Conservation (phyloP, 2,888 invertebrate genomes). For the Cephonodes hylas region DNA sequence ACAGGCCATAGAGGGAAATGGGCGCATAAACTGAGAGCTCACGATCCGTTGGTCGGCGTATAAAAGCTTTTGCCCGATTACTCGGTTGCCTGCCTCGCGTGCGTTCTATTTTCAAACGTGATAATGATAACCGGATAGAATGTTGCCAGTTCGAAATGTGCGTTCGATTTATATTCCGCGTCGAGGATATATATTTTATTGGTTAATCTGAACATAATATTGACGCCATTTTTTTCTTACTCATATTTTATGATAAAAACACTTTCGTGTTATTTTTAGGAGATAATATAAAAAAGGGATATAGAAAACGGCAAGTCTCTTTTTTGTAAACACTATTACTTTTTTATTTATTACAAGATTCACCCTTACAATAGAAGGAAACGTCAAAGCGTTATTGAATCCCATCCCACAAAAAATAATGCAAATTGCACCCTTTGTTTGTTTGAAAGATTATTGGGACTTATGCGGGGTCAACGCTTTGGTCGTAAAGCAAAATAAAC, state of each 20-base stretch:
- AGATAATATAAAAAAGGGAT: too few relatives aligned
- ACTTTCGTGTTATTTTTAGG: background rate
- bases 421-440: slow-evolving; percentile 55
- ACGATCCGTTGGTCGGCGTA: slow-evolving; percentile 49
- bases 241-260: background rate
- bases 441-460: slow-evolving; percentile 51
- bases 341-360: background rate
- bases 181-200: slow-evolving; percentile 2
- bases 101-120: slow-evolving; percentile 79
- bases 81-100: slow-evolving; percentile 74
- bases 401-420: slow-evolving; percentile 47
- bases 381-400: slow-evolving; percentile 16
- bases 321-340: background rate
- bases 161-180: slow-evolving; percentile 22
- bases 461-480: slow-evolving; percentile 37
- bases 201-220: background rate
- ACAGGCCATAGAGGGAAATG: slow-evolving; percentile 63
- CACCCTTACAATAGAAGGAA: slow-evolving; percentile 13
- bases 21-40: slow-evolving; percentile 60
- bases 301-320: too few relatives aligned
- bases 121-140: slow-evolving; percentile 76
- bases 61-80: slow-evolving; percentile 79
- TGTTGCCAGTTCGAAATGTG: slow-evolving; percentile 29
- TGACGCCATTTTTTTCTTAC: background rate
- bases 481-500: slow-evolving; percentile 11